phyloP scores from a whole-genome alignment of 2,113 vertebrate genomes.

The Phyllostomus hastatus region DNA sequence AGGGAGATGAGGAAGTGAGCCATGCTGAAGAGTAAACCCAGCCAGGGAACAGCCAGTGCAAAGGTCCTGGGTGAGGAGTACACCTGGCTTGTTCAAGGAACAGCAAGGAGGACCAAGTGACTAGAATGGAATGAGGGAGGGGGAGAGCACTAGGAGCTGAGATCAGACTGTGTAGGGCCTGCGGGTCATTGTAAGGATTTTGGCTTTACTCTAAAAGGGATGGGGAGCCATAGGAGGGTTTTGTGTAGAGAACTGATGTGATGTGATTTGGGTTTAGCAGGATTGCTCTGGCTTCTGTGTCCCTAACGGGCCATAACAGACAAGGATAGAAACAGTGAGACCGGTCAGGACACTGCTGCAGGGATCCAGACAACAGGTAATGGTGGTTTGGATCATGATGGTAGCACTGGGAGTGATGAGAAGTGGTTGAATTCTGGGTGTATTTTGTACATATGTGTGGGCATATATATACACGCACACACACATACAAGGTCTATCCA shows the following conservation, averaged over 20 bases:
- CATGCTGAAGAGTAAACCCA: not conserved
- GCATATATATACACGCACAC: too few relatives aligned
- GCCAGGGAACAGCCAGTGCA: not conserved
- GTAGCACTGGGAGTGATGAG: not conserved
- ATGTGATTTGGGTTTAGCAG: slow-evolving; percentile 5
- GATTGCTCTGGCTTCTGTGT: not conserved
- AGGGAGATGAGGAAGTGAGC: not conserved
- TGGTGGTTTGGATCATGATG: not conserved
- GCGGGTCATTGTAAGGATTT: not conserved
- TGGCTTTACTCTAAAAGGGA: not conserved
- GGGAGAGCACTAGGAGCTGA: not conserved
- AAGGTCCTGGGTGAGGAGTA: not conserved
- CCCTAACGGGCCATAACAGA: not conserved
- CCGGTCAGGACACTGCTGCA: not conserved
- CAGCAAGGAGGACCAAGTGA: not conserved
- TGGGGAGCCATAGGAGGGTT: not conserved
- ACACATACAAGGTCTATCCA: too few relatives aligned
- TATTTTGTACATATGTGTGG: not conserved
- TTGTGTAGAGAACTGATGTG: slow-evolving; percentile 18
- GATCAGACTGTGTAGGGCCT: not conserved
- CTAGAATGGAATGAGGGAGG: not conserved
- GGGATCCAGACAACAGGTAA: not conserved
- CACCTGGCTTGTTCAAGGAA: not conserved
- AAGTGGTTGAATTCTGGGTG: slow-evolving; percentile 3
- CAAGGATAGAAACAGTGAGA: not conserved